Evolutionary conservation across 2,888 invertebrate genomes (phyloP).

Genomic region (Amphipyra berbera): DNA sequence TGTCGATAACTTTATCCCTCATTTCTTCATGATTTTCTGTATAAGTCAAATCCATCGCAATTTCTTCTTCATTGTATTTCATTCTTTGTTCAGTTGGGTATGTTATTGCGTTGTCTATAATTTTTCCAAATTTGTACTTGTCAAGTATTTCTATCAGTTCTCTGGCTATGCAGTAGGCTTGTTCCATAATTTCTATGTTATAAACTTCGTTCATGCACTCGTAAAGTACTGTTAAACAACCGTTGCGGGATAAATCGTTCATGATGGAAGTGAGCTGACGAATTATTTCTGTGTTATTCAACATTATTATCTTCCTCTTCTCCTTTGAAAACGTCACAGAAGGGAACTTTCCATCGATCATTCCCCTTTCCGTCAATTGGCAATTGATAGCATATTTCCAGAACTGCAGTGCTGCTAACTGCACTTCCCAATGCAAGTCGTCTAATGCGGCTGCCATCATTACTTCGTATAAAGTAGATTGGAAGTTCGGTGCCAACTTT

Average conservation of each 20-base stretch:
- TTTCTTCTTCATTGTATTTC: slow-evolving; percentile 26
- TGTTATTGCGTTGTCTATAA: slow-evolving; percentile 26
- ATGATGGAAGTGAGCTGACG: slow-evolving; percentile 90
- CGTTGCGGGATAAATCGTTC: slow-evolving; percentile 90
- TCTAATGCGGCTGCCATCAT: slow-evolving; percentile 90
- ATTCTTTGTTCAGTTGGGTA: slow-evolving; percentile 17
- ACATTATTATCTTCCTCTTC: slow-evolving; percentile 92
- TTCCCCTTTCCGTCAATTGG: slow-evolving; percentile 87
- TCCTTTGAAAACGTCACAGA: slow-evolving; percentile 93
- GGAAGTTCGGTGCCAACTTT: slow-evolving; percentile 85
- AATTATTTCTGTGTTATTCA: slow-evolving; percentile 91
- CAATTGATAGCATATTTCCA: slow-evolving; percentile 91
- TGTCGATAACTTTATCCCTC: slow-evolving; percentile 83
- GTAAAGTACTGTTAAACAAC: slow-evolving; percentile 92
- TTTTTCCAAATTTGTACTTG: slow-evolving; percentile 78
- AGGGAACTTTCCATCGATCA: slow-evolving; percentile 93
- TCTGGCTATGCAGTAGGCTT: slow-evolving; percentile 86
- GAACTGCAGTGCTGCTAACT: slow-evolving; percentile 91
- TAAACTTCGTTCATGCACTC: slow-evolving; percentile 91
- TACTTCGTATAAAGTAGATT: slow-evolving; percentile 86
- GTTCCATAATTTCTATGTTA: slow-evolving; percentile 91
- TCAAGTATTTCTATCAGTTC: slow-evolving; percentile 85
- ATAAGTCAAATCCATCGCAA: slow-evolving; percentile 35
- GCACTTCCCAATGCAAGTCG: slow-evolving; percentile 94
- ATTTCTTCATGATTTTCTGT: slow-evolving; percentile 5